Evolutionary conservation across 2,888 invertebrate genomes (phyloP).

Genomic region (Callyntrura guangdongensis): DNA sequence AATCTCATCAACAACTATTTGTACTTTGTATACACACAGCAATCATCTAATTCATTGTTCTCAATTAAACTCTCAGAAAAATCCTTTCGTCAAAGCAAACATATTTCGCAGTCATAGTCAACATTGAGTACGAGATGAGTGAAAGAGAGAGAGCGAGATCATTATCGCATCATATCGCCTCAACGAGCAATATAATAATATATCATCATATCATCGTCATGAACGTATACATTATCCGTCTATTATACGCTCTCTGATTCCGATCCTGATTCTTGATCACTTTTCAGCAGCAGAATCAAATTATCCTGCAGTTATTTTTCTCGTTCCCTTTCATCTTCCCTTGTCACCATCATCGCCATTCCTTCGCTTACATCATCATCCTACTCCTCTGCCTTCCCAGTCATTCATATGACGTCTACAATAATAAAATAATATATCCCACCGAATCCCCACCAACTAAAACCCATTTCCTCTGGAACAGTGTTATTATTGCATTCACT

Average conservation of each 20-base stretch:
- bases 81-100: no score
- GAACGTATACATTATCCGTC: neutral
- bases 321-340: neutral
- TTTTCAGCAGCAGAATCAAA: conserved; percentile 47
- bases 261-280: neutral
- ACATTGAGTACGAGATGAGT: no score
- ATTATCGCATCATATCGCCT: neutral
- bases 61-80: no score
- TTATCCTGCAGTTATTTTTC: conserved; percentile 48
- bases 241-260: neutral
- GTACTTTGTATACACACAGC: no score
- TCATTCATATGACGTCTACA: conserved; percentile 20
- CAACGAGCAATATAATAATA: conserved; percentile 1
- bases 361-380: neutral
- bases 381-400: neutral
- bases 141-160: no score
- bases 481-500: conserved; percentile 19
- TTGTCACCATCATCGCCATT: conserved; percentile 38
- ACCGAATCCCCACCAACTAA: conserved; percentile 1
- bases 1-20: no score
- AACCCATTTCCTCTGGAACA: conserved; percentile 26
- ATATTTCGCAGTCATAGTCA: no score
- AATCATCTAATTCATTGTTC: no score
- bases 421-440: conserved; percentile 11
- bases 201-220: neutral